These are phyloP conservation scores for Clivina fossor DNA, from an alignment of 2,888 invertebrate genomes.

Conservation along the genomic window DNA sequence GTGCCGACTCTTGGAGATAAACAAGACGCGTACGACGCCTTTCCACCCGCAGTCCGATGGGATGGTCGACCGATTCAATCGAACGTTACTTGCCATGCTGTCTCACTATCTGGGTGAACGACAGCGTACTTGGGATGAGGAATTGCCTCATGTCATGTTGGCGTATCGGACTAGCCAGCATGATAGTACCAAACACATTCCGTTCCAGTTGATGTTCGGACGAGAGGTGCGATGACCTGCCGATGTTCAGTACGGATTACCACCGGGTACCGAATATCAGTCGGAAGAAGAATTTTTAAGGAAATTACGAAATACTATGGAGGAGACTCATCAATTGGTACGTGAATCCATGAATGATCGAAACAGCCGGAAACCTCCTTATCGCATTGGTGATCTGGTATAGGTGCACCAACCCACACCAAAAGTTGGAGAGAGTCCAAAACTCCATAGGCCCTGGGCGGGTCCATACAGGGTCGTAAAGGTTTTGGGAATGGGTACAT, in stretches of 20 bases:
- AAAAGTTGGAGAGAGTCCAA: not conserved
- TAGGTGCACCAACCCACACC: not conserved
- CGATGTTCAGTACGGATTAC: constrained; percentile 7
- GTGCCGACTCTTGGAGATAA: constrained; percentile 31
- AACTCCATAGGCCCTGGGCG: not conserved
- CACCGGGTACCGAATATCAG: not conserved
- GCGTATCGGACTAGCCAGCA: constrained; percentile 15
- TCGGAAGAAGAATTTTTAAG: not conserved
- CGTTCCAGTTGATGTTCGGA: not conserved
- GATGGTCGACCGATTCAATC: constrained; percentile 38
- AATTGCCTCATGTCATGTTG: constrained; percentile 7
- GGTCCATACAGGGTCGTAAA: not conserved
- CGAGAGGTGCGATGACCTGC: not conserved
- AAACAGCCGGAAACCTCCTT: not conserved
- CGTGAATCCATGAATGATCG: not conserved
- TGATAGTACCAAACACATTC: constrained; percentile 14
- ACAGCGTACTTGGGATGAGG: constrained; percentile 12
- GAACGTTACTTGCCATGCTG: constrained; percentile 30
- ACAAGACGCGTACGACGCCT: constrained; percentile 39
- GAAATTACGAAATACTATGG: too few species aligned
- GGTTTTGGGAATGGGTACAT: too few species aligned
- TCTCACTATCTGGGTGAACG: constrained; percentile 10
- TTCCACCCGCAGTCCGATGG: constrained; percentile 39
- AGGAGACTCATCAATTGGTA: too few species aligned
- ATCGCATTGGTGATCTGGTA: not conserved